phyloP scores from a whole-genome alignment of 2,888 invertebrate genomes.

The Platynereis dumerilii region DNA sequence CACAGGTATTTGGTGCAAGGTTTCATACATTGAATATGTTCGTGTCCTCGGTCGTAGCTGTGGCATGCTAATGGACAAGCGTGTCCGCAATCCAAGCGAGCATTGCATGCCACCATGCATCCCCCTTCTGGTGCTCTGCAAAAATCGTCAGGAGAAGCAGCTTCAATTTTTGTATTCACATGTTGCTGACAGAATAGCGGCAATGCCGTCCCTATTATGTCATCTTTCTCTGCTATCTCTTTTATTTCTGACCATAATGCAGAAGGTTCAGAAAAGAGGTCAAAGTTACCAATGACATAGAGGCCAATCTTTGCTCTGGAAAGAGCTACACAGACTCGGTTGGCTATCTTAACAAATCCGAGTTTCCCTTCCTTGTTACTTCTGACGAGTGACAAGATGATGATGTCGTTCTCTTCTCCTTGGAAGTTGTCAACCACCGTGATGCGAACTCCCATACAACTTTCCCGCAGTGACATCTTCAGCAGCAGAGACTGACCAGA shows the following conservation, averaged over 20 bases:
- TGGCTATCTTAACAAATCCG: conserved; percentile 57
- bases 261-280: conserved; percentile 31
- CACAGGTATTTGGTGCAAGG: conserved; percentile 42
- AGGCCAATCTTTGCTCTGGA: conserved; percentile 60
- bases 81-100: conserved; percentile 71
- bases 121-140: conserved; percentile 65
- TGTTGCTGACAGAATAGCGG: conserved; percentile 49
- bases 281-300: conserved; percentile 58
- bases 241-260: conserved; percentile 30
- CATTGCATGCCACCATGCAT: conserved; percentile 69
- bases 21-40: conserved; percentile 51
- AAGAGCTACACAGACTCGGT: conserved; percentile 59
- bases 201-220: conserved; percentile 13
- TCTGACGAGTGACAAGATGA: conserved; percentile 59
- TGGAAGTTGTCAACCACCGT: conserved; percentile 58
- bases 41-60: conserved; percentile 68
- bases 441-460: conserved; percentile 44
- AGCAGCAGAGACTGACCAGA: conserved; percentile 52
- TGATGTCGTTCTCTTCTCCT: conserved; percentile 62
- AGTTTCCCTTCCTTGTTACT: conserved; percentile 51
- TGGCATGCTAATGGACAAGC: conserved; percentile 72
- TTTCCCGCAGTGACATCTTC: conserved; percentile 43
- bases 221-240: conserved; percentile 5
- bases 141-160: conserved; percentile 30
- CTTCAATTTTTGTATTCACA: conserved; percentile 26